These are phyloP conservation scores for Opisthocomus hoazin DNA, from an alignment of 2,113 vertebrate genomes.

Conservation along the genomic window DNA sequence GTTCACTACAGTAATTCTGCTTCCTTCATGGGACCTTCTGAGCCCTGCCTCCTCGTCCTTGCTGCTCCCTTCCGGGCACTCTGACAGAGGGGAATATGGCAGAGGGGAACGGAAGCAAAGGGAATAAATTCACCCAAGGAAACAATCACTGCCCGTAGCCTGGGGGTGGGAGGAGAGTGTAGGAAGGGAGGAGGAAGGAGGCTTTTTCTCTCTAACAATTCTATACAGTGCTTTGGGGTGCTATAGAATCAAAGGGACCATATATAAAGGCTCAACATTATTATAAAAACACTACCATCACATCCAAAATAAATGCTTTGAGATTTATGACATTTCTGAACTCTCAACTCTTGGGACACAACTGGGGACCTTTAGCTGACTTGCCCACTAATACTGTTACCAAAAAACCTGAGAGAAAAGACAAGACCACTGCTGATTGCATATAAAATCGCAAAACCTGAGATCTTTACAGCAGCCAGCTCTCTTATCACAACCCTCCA, in stretches of 20 bases:
- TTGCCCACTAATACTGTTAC: neutral
- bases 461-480: neutral
- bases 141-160: neutral
- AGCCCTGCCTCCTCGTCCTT: neutral
- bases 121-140: neutral
- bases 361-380: neutral
- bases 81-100: neutral
- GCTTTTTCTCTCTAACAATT: neutral
- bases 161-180: fast-evolving
- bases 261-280: neutral
- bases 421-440: neutral
- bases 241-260: neutral
- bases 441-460: neutral
- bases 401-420: neutral
- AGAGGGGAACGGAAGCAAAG: neutral
- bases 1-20: neutral
- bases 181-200: neutral
- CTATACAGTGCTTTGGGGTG: neutral
- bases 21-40: neutral
- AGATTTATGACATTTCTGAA: neutral
- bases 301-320: neutral
- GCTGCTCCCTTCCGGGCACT: neutral
- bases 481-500: constrained; percentile 10
- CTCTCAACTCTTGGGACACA: neutral
- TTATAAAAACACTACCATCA: neutral